Evolutionary conservation across 2,113 vertebrate species (phyloP).

Genomic region (Tupaia tana): DNA sequence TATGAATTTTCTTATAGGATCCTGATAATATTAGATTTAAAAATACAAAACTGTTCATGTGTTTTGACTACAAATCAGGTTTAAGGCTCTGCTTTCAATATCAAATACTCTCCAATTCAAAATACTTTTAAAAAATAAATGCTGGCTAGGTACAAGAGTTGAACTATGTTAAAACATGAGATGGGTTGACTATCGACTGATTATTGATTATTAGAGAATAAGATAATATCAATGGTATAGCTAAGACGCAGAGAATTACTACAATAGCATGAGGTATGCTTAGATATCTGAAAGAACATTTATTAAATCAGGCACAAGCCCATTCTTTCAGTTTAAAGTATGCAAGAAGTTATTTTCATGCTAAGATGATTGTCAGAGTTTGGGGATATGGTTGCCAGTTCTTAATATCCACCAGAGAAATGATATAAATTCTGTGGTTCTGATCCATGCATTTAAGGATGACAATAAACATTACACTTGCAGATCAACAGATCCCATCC

Average conservation of each 20-base stretch:
- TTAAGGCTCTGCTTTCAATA: slow-evolving; percentile 3
- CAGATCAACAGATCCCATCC: not conserved
- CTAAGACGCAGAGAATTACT: not conserved
- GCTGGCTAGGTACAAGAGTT: not conserved
- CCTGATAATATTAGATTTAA: not conserved
- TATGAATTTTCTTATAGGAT: not conserved
- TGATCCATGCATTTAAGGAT: not conserved
- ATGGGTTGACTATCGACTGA: not conserved
- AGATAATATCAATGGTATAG: not conserved
- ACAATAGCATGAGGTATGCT: slow-evolving; percentile 17
- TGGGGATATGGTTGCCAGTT: not conserved
- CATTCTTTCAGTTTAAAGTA: not conserved
- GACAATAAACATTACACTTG: not conserved
- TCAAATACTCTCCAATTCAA: not conserved
- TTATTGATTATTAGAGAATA: not conserved
- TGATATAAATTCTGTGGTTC: not conserved
- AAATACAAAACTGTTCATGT: slow-evolving; percentile 18
- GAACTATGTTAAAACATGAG: not conserved
- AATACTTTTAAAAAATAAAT: not conserved
- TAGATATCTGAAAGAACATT: not conserved
- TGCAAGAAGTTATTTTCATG: not conserved
- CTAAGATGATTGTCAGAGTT: not conserved
- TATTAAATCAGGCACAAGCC: not conserved
- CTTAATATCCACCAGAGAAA: not conserved
- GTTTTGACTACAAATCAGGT: slow-evolving; percentile 37